phyloP scores from a whole-genome alignment of 2,888 invertebrate genomes.

The Plebejus melissa region DNA sequence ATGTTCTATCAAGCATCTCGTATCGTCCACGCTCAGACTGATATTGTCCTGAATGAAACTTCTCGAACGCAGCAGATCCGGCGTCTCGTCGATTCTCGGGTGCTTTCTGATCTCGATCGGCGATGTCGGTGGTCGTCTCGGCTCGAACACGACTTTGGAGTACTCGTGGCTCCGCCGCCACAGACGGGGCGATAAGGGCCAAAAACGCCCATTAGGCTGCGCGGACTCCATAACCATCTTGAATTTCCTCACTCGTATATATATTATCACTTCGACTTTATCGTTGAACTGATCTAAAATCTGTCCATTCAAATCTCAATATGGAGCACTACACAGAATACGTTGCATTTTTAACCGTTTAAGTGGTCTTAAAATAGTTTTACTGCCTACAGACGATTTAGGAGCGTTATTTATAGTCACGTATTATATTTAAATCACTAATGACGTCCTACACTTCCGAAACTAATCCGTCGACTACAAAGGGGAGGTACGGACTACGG shows the following conservation, averaged over 20 bases:
- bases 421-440: slow-evolving; percentile 23
- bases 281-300: slow-evolving; percentile 43
- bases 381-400: slow-evolving; percentile 7
- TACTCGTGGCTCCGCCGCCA: slow-evolving; percentile 73
- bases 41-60: slow-evolving; percentile 56
- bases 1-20: slow-evolving; percentile 38
- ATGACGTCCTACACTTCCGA: slow-evolving; percentile 48
- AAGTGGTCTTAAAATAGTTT: slow-evolving; percentile 4
- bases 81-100: slow-evolving; percentile 50
- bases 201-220: slow-evolving; percentile 63
- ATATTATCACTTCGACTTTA: slow-evolving; percentile 47
- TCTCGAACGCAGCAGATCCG: slow-evolving; percentile 59
- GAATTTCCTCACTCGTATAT: slow-evolving; percentile 27
- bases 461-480: slow-evolving; percentile 49
- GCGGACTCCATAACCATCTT: slow-evolving; percentile 75
- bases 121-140: slow-evolving; percentile 62
- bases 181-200: slow-evolving; percentile 69
- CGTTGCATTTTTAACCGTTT: slow-evolving; percentile 13
- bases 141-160: slow-evolving; percentile 71
- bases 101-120: slow-evolving; percentile 57
- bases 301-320: neutral
- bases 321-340: slow-evolving; percentile 10
- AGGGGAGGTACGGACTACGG: slow-evolving; percentile 39
- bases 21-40: slow-evolving; percentile 57
- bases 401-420: slow-evolving; percentile 23